Conservation (phyloP, 2,888 invertebrate species). For the Eupithecia pulchellata region DNA sequence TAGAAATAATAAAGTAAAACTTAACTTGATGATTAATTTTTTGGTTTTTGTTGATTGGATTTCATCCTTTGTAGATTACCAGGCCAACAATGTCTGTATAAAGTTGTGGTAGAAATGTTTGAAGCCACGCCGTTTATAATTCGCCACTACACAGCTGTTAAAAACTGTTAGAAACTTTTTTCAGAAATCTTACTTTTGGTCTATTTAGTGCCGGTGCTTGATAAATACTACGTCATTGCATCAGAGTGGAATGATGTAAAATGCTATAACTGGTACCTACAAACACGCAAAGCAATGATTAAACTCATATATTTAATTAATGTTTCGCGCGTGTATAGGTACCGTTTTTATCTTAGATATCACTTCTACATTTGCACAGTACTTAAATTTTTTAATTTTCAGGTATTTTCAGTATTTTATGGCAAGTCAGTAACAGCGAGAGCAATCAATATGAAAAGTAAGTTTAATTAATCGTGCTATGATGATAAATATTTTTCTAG, state of each 20-base stretch:
- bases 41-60: no score
- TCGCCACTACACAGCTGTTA: no score
- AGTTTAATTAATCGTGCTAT: slow-evolving; percentile 35
- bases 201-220: no score
- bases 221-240: not conserved
- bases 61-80: no score
- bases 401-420: slow-evolving; percentile 61
- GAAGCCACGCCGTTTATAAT: no score
- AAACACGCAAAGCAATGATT: no score
- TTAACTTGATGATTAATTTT: no score
- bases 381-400: slow-evolving; percentile 45
- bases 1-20: no score
- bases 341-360: not conserved
- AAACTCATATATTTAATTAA: not conserved
- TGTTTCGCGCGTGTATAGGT: not conserved
- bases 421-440: slow-evolving; percentile 56
- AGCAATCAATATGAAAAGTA: slow-evolving; percentile 67
- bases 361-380: not conserved
- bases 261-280: not conserved
- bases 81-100: no score
- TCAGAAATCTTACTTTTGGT: no score
- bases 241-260: not conserved
- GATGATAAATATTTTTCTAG: not conserved
- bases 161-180: no score
- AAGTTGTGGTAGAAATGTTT: no score